phyloP scores from a whole-genome alignment of 2,888 invertebrate genomes.

The Aporophyla nigra region DNA sequence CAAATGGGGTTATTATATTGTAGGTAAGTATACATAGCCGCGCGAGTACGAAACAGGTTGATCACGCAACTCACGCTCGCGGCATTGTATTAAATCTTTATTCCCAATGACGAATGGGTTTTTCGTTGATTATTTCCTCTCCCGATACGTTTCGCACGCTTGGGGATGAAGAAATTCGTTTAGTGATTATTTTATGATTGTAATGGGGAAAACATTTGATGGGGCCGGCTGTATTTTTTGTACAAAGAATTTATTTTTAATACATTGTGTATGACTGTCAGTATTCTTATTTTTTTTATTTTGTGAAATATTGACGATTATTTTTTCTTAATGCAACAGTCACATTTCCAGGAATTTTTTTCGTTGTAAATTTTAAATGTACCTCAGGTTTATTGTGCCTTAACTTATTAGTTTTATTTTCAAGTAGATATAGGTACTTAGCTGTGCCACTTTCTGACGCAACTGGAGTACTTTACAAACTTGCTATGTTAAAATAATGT shows the following conservation, averaged over 20 bases:
- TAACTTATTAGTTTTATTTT: background rate
- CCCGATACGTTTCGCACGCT: slow-evolving; percentile 53
- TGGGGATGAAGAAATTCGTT: slow-evolving; percentile 63
- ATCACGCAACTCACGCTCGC: slow-evolving; percentile 70
- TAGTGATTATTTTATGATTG: slow-evolving; percentile 62
- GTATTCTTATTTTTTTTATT: too few species aligned
- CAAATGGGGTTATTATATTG: slow-evolving; percentile 79
- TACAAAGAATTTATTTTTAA: background rate
- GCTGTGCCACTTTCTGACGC: too few species aligned
- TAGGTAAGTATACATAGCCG: slow-evolving; percentile 61
- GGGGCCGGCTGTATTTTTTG: slow-evolving; percentile 13
- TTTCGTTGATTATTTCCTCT: slow-evolving; percentile 69
- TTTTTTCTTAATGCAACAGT: too few species aligned
- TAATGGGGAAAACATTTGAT: slow-evolving; percentile 47
- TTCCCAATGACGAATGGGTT: slow-evolving; percentile 71
- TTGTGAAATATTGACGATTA: background rate
- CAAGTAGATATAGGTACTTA: too few species aligned
- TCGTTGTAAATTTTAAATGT: background rate
- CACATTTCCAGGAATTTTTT: too few species aligned
- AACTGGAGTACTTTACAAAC: background rate
- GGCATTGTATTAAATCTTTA: slow-evolving; percentile 71
- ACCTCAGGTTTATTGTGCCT: background rate
- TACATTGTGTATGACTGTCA: background rate
- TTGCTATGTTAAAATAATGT: too few species aligned
- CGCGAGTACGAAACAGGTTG: slow-evolving; percentile 61